Percentiles rank a stretch among this genome's conserved stretches.
Conservation (phyloP, 2,888 invertebrate genomes). For the Mesoligia furuncula region DNA sequence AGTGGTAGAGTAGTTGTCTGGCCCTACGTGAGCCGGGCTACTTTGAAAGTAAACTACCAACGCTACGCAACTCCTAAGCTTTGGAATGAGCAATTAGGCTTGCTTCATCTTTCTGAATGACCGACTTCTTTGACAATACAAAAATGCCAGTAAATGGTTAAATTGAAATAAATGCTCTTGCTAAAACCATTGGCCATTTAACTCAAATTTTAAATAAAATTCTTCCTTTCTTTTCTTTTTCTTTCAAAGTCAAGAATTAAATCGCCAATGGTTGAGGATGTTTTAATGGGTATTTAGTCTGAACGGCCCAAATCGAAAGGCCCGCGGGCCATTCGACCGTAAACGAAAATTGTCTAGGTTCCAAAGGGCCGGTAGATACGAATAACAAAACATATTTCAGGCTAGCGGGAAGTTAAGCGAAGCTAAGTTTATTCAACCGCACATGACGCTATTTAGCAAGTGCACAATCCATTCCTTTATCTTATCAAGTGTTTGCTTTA, state of each 20-base stretch:
- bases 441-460: slow-evolving; percentile 18
- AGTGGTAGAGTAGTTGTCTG: too few species aligned
- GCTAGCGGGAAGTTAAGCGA: neutral
- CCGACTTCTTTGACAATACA: neutral
- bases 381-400: neutral
- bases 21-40: too few species aligned
- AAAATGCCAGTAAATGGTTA: neutral
- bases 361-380: too few species aligned
- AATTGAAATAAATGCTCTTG: neutral
- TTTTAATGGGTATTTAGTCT: neutral
- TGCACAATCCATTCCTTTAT: slow-evolving; percentile 13
- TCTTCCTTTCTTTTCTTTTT: neutral
- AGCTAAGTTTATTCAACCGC: slow-evolving; percentile 22
- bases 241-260: neutral
- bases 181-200: neutral
- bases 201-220: neutral
- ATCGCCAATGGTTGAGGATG: neutral
- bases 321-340: too few species aligned
- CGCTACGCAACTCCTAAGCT: neutral
- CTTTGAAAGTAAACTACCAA: neutral
- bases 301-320: too few species aligned
- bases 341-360: too few species aligned
- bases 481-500: slow-evolving; percentile 9
- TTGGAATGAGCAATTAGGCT: neutral
- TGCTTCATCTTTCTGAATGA: neutral